phyloP scores from a whole-genome alignment of 2,797 vertebrate genomes.

The Delichon dasypus region DNA sequence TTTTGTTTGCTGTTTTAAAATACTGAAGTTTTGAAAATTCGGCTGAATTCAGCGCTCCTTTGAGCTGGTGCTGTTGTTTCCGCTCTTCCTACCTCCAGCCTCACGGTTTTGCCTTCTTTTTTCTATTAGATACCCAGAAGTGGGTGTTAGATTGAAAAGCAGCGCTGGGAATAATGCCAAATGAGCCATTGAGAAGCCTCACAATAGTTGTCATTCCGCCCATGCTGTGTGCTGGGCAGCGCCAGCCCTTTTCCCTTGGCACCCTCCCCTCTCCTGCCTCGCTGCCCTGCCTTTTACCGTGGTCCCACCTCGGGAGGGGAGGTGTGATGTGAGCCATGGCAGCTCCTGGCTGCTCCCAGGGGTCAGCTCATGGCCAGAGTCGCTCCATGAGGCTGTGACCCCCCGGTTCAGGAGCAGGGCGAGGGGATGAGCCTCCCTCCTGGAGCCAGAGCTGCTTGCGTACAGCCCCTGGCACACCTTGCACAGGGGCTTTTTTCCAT shows the following conservation, averaged over 20 bases:
- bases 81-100: neutral
- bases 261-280: neutral
- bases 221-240: neutral
- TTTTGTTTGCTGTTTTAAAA: neutral
- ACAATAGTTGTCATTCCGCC: neutral
- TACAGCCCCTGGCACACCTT: neutral
- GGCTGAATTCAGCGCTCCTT: neutral
- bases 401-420: neutral
- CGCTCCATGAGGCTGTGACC: neutral
- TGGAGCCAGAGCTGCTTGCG: neutral
- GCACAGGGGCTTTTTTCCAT: neutral
- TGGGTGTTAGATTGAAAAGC: neutral
- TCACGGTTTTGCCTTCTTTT: neutral
- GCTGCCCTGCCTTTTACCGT: accelerated
- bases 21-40: neutral
- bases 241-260: neutral
- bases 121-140: neutral
- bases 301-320: neutral
- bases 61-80: neutral
- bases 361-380: neutral
- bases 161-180: neutral
- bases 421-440: neutral
- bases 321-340: neutral
- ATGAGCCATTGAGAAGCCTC: neutral
- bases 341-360: neutral